Base-by-base conservation (phyloP, 2,888 invertebrate genomes). In the Dryomyza anilis region DNA sequence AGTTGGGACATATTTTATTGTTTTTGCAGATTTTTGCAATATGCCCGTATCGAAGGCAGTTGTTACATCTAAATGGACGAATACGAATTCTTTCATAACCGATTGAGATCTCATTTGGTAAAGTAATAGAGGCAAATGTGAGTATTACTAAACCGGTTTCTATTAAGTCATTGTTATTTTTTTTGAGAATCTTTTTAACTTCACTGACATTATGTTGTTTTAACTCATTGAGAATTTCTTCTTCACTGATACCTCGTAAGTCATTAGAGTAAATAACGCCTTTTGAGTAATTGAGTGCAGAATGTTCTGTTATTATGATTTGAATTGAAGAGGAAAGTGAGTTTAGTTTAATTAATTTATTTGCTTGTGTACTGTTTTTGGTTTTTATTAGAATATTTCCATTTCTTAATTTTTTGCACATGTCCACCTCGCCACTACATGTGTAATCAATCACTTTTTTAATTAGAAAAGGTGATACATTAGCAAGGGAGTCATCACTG, bases 61-160 rank as follows among this genome's bases (percentile, higher is more conserved):
- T 36, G n/a, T n/a, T n/a, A n/a, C n/a, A n/a, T n/a, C n/a, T n/a
- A n/a, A n/a, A 58, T 19, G 56, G 56, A 5, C 56, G 39, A 7
- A 56, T 16, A 12, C 14, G 14, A 6, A 43, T 25, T 56, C 43
- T 39, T 25, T 56, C 56, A 23, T 56, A 43, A n/a, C 56, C 25
- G 5, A 43, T 56, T 2, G 21, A n/a, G 4, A 56, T 16, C 4
- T 10, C 10, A 16, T 39, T n/a, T 21, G 56, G 43, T 14, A 56
- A 27, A 4, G 5, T 14, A 43, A n/a, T 10, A 25, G 43, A 16
- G n/a, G 14, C 43, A 39, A 43, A 43, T 14, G 14, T 16, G n/a
- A 43, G 6, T 2, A 56, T 56, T 7, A 56, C 14, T 7, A 56
- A 23, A 56, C 56, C 55, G 21, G 33, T 55, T 55, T 55, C 55